Evolutionary conservation across 2,888 invertebrate genomes (phyloP).

Genomic region (Andricus curvator): DNA sequence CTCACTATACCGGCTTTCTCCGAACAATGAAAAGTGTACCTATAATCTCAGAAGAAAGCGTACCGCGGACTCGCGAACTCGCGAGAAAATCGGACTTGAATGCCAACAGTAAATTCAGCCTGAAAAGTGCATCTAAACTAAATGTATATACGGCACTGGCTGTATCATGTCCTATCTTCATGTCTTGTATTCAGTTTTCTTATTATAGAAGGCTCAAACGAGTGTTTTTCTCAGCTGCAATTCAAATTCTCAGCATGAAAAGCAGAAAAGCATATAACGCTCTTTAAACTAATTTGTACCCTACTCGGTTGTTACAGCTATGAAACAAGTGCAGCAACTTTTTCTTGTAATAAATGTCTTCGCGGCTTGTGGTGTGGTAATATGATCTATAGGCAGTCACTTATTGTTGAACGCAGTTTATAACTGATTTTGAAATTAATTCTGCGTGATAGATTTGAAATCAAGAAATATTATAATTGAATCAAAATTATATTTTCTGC

Average conservation of each 20-base stretch:
- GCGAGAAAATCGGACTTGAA: slow-evolving; percentile 8
- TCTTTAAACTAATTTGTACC: slow-evolving; percentile 36
- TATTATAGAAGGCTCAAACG: not conserved
- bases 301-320: not conserved
- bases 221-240: not conserved
- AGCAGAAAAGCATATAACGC: not conserved
- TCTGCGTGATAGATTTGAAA: too few relatives aligned
- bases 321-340: slow-evolving; percentile 13
- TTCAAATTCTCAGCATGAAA: not conserved
- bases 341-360: slow-evolving; percentile 34
- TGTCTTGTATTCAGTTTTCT: not conserved
- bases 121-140: not conserved
- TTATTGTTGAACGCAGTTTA: not conserved
- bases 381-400: not conserved
- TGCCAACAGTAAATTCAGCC: not conserved
- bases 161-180: not conserved
- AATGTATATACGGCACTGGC: not conserved
- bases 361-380: not conserved
- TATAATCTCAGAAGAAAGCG: slow-evolving; percentile 30
- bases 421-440: not conserved
- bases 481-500: too few relatives aligned
- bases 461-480: too few relatives aligned
- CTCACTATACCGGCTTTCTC: slow-evolving; percentile 18
- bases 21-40: slow-evolving; percentile 35
- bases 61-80: not conserved